Evolutionary conservation across 2,888 invertebrate genomes (phyloP).

Genomic region (Drosophila anceps): DNA sequence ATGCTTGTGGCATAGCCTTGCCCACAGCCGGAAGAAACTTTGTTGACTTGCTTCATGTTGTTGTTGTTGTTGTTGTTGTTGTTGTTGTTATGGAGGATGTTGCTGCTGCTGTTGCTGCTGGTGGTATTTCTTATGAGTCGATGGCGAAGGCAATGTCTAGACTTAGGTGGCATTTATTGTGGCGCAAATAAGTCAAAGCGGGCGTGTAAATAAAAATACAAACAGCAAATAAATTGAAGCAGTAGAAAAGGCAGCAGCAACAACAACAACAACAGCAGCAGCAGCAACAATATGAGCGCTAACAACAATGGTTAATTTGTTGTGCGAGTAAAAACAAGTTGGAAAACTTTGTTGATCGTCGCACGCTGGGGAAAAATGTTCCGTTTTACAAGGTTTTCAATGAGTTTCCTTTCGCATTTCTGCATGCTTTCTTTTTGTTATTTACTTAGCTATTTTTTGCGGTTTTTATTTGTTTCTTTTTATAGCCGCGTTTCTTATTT

Average conservation of each 20-base stretch:
- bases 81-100: neutral
- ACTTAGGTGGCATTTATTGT: constrained; percentile 70
- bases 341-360: constrained; percentile 54
- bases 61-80: neutral
- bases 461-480: neutral
- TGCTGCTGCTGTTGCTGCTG: neutral
- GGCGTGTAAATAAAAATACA: constrained; percentile 64
- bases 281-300: constrained; percentile 11
- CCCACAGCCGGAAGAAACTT: constrained; percentile 39
- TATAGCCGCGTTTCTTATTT: constrained; percentile 1
- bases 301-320: constrained; percentile 45
- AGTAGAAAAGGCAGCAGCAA: constrained; percentile 8
- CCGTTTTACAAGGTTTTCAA: constrained; percentile 47
- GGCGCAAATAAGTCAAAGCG: constrained; percentile 64
- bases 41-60: constrained; percentile 11
- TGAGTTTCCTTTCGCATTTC: constrained; percentile 27
- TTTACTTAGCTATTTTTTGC: constrained; percentile 3
- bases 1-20: constrained; percentile 24
- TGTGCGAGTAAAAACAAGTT: constrained; percentile 44
- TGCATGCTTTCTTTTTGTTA: neutral
- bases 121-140: constrained; percentile 15
- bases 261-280: constrained; percentile 13
- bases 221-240: constrained; percentile 47
- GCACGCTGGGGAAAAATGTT: constrained; percentile 42
- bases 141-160: constrained; percentile 57